phyloP scores from a whole-genome alignment of 2,113 vertebrate genomes.

The Ceyx margarethae region DNA sequence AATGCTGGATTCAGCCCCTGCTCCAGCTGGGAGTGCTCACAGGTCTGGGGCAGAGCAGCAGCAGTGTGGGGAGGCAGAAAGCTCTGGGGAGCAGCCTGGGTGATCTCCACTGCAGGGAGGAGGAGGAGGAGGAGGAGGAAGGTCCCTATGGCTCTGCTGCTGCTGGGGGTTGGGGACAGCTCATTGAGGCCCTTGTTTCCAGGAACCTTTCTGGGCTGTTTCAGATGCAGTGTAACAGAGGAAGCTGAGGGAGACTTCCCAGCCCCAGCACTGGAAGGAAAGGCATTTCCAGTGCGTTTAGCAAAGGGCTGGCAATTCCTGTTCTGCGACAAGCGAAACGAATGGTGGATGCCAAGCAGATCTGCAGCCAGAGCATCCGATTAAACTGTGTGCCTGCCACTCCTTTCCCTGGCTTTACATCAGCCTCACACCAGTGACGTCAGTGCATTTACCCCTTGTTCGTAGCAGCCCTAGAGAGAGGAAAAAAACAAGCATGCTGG shows the following conservation, averaged over 20 bases:
- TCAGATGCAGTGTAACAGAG: neutral
- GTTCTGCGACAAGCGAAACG: neutral
- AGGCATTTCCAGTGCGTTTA: neutral
- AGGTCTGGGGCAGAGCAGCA: neutral
- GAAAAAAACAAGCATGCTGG: neutral
- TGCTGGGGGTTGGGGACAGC: accelerated
- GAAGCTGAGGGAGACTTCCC: neutral
- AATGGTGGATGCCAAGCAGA: neutral
- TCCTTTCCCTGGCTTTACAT: neutral
- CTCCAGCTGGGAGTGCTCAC: neutral
- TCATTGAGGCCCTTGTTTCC: neutral
- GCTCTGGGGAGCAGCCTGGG: neutral
- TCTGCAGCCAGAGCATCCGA: neutral
- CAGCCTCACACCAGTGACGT: neutral
- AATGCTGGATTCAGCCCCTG: neutral
- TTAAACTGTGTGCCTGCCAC: neutral
- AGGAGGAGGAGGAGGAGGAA: neutral
- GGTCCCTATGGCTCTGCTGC: neutral
- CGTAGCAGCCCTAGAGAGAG: neutral
- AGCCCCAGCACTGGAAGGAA: neutral
- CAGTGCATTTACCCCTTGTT: neutral
- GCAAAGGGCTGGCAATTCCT: neutral
- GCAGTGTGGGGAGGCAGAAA: neutral
- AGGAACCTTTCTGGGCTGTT: neutral
- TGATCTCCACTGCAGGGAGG: neutral